phyloP scores from a whole-genome alignment of 2,797 vertebrate species.

The Chaetophractus vellerosus region DNA sequence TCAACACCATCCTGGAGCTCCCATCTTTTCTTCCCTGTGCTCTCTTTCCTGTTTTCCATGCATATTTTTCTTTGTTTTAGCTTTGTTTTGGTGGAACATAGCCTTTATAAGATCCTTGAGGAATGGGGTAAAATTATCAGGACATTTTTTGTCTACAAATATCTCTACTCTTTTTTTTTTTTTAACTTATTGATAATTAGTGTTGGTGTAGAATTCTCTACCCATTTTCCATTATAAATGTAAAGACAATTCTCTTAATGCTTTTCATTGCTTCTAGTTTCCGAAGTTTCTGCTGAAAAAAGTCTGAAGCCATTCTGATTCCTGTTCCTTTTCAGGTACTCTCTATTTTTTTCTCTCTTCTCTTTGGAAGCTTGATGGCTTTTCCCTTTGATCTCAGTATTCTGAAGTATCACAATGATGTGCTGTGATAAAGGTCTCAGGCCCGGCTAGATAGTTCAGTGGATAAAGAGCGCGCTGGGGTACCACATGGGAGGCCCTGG shows the following conservation, averaged over 20 bases:
- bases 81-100: conserved; percentile 1
- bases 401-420: background rate
- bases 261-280: background rate
- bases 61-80: background rate
- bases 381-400: background rate
- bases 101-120: background rate
- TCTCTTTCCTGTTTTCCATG: background rate
- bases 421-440: background rate
- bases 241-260: background rate
- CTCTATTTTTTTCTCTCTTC: background rate
- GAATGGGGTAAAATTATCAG: background rate
- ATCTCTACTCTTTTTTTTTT: background rate
- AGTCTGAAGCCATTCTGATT: background rate
- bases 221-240: background rate
- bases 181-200: background rate
- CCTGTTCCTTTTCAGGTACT: background rate
- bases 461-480: too few relatives aligned
- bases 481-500: too few relatives aligned
- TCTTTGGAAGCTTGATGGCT: background rate
- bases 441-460: too few relatives aligned
- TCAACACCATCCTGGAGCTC: too few relatives aligned
- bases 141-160: background rate
- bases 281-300: background rate
- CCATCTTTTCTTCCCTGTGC: background rate
- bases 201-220: background rate